These are phyloP conservation scores for Eupeodes luniger DNA, from an alignment of 2,888 invertebrate genomes.

Conservation along the genomic window DNA sequence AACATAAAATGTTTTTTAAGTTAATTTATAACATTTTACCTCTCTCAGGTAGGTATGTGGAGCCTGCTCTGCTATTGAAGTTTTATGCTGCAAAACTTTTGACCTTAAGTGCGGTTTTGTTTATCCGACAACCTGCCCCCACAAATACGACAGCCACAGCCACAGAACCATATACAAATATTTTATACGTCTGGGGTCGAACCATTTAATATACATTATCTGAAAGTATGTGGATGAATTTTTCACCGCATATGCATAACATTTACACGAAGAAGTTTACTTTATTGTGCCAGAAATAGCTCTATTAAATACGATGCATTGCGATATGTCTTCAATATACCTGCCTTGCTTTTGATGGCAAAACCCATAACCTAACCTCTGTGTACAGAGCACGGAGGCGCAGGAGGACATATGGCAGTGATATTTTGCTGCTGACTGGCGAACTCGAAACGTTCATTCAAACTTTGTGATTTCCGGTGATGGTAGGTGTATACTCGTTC, in stretches of 20 bases:
- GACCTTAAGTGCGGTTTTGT: conserved; percentile 24
- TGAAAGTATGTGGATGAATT: background rate
- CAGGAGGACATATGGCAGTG: background rate
- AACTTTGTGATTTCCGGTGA: conserved; percentile 23
- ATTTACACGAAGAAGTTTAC: background rate
- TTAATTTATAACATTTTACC: conserved; percentile 27
- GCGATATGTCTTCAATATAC: background rate
- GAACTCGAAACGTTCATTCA: background rate
- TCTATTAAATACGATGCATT: conserved; percentile 17
- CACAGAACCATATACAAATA: background rate
- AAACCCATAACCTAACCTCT: background rate
- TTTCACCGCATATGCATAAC: background rate
- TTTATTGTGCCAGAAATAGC: conserved; percentile 3
- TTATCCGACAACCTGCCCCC: background rate
- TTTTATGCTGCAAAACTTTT: conserved; percentile 12
- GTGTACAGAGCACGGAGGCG: background rate
- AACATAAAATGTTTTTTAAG: conserved; percentile 5
- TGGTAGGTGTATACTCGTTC: too few species aligned
- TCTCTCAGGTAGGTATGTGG: background rate
- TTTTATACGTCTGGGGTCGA: conserved; percentile 8
- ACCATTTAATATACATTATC: background rate
- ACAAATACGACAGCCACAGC: background rate
- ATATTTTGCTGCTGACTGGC: background rate
- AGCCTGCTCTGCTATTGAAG: conserved; percentile 7
- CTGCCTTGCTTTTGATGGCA: background rate